Evolutionary conservation across 2,113 vertebrate genomes (phyloP), one percentile per base, ranked within the genome.

Genomic region (Triplophysa dalaica): DNA sequence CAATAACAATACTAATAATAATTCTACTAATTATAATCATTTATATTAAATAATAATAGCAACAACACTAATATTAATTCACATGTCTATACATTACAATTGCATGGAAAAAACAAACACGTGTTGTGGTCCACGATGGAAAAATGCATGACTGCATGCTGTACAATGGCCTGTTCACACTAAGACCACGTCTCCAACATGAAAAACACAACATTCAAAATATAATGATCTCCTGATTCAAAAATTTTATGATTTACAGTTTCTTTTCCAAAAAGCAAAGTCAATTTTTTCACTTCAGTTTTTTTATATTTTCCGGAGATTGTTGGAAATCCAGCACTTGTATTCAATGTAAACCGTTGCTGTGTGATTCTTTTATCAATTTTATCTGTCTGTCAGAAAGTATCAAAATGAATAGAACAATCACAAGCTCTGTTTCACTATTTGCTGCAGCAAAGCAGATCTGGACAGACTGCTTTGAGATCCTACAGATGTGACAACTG

Each of bases 401-500:
- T 19, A 54, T 54, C 48, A 8, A 54, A 26, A 54, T 69, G 12
- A 48, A 41, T 52, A 63, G n/a, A 58, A 58, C 19, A 58, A 58
- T 38, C 29, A 61, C 29, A 38, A 9, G 56, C 38, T 24, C 14
- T 61, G 70, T 74, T 72, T 38, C 11, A 41, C 70, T 61, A 8
- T 74, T 22, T 74, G 33, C 70, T 58, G 52, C 69, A 56, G 12
- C 41, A 22, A 61, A 74, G n/a, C 9, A 62, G 41, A 75, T 62
- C 21, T 12, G 24, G 58, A 62, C 8, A 17, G 21, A 45, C 33
- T 17, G 8, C 21, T 48, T 48, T 45, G 58, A 75, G 58, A 62
- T 45, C 22, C 29, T 62, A 16, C 72, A 75, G 58, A 75, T 75
- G 72, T 75, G 72, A 48, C 48, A 70, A 26, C 67, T 56, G 54